Conservation (phyloP, 37 sponge, comb jelly and placozoan genomes). For the Ephydatia muelleri region DNA sequence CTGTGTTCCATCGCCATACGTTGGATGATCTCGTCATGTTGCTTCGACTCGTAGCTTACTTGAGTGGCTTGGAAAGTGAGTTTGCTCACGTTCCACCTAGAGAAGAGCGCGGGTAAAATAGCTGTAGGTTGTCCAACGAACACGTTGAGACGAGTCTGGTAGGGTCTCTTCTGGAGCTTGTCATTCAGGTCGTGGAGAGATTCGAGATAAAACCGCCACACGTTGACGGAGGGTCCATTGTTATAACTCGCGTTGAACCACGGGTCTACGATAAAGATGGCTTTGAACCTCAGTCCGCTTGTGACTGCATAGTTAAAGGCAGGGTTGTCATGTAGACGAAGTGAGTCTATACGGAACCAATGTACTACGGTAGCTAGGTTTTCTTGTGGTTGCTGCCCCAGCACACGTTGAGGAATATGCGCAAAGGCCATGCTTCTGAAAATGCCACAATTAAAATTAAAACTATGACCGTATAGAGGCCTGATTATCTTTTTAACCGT, state of each 20-base stretch:
- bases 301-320: slow-evolving; percentile 64
- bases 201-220: slow-evolving; percentile 71
- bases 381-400: too few relatives aligned
- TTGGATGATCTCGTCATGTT: slow-evolving; percentile 63
- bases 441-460: too few relatives aligned
- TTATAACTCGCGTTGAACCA: too few relatives aligned
- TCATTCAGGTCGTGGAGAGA: slow-evolving; percentile 64
- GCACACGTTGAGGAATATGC: too few relatives aligned
- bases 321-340: slow-evolving; percentile 85
- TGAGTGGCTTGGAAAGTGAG: slow-evolving; percentile 66
- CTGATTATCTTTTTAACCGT: too few relatives aligned
- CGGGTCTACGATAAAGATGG: too few relatives aligned
- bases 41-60: slow-evolving; percentile 41
- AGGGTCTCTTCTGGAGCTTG: slow-evolving; percentile 61
- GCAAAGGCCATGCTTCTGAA: too few relatives aligned
- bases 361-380: too few relatives aligned
- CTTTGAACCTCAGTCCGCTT: slow-evolving; percentile 45
- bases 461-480: too few relatives aligned
- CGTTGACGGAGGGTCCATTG: too few relatives aligned
- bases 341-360: slow-evolving; percentile 66
- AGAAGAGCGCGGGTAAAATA: slow-evolving; percentile 34
- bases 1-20: slow-evolving; percentile 9
- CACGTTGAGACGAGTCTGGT: slow-evolving; percentile 52
- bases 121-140: slow-evolving; percentile 43
- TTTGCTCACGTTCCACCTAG: slow-evolving; percentile 43